Evolutionary conservation across 2,888 invertebrate genomes (phyloP).

Genomic region (Melinaea marsaeus): DNA sequence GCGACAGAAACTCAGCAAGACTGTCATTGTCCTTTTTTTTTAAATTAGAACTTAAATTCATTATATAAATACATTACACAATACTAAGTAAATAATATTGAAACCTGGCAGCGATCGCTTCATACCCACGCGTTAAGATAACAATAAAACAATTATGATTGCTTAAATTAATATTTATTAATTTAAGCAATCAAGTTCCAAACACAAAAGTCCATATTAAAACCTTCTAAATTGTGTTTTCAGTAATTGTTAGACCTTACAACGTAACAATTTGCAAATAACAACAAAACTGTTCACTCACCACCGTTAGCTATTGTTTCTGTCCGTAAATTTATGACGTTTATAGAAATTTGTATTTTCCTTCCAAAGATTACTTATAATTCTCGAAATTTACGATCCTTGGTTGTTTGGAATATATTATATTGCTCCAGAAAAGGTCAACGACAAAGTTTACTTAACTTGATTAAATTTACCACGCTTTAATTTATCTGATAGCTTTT

Average conservation of each 20-base stretch:
- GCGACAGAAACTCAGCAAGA: too few species aligned
- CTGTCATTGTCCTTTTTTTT: too few species aligned
- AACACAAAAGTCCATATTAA: constrained; percentile 58
- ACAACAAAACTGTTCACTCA: constrained; percentile 68
- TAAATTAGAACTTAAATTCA: too few species aligned
- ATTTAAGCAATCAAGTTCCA: constrained; percentile 33
- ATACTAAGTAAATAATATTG: too few species aligned
- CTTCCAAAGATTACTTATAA: constrained; percentile 32
- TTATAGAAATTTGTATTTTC: constrained; percentile 31
- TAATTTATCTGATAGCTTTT: neutral
- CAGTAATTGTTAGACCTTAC: constrained; percentile 53
- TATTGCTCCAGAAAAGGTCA: constrained; percentile 23
- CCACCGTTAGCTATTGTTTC: constrained; percentile 55
- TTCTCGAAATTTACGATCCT: constrained; percentile 30
- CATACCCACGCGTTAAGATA: too few species aligned
- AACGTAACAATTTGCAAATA: constrained; percentile 66
- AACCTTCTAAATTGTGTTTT: constrained; percentile 66
- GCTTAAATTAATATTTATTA: constrained; percentile 6
- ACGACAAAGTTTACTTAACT: constrained; percentile 10
- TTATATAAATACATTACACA: too few species aligned
- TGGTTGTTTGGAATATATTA: constrained; percentile 19
- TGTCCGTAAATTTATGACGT: constrained; percentile 33
- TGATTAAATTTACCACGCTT: constrained; percentile 21
- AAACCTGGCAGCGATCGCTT: too few species aligned
- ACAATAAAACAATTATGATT: neutral